Conservation (phyloP, 2,888 invertebrate genomes). For the Sialis fuliginosa region DNA sequence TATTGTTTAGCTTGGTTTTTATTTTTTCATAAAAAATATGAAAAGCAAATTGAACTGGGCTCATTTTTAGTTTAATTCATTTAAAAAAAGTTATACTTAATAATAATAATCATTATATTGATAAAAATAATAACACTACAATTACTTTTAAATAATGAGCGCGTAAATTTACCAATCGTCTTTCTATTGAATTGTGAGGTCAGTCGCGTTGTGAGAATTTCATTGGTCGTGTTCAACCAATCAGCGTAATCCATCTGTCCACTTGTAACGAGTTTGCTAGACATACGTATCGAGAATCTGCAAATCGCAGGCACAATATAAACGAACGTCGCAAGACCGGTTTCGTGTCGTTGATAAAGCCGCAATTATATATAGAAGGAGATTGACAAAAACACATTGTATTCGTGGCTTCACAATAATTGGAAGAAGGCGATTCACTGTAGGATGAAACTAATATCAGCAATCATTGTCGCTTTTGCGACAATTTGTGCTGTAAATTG, state of each 20-base stretch:
- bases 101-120: no score
- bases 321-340: neutral
- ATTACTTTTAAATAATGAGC: neutral
- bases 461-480: conserved; percentile 39
- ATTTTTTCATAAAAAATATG: no score
- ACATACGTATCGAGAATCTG: neutral
- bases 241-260: conserved; percentile 50
- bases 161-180: neutral
- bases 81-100: no score
- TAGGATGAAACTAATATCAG: conserved; percentile 13
- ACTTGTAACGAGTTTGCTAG: neutral
- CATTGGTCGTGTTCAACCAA: conserved; percentile 27
- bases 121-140: no score
- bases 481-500: conserved; percentile 40
- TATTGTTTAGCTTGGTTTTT: no score
- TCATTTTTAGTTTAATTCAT: no score
- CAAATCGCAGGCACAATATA: neutral
- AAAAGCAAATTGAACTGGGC: no score
- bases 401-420: conserved; percentile 15
- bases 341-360: neutral
- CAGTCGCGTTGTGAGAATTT: conserved; percentile 3
- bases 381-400: conserved; percentile 1
- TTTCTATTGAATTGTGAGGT: neutral
- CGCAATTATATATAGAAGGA: conserved; percentile 1
- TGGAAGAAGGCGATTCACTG: conserved; percentile 6